Evolutionary conservation across 2,888 invertebrate genomes (phyloP).

Genomic region (Diarsia dahlii): DNA sequence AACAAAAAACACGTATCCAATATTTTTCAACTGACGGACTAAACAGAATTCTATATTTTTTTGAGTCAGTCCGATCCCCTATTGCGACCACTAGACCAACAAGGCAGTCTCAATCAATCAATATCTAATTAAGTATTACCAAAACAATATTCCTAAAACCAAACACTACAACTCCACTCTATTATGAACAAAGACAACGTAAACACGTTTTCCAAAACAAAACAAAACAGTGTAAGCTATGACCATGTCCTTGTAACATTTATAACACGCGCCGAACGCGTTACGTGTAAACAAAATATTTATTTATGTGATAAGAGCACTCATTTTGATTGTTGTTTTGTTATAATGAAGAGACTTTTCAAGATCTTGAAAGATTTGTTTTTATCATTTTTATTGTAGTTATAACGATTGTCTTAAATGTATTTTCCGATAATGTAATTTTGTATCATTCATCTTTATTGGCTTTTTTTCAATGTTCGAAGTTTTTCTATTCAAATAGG

Average conservation of each 20-base stretch:
- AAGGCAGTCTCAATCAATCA: too few species aligned
- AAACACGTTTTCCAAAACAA: conserved; percentile 46
- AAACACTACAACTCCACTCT: conserved; percentile 8
- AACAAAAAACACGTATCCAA: too few species aligned
- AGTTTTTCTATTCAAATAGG: too few species aligned
- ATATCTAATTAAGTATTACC: background rate
- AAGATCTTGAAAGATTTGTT: background rate
- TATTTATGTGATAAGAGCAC: conserved; percentile 24
- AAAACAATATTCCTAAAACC: conserved; percentile 8
- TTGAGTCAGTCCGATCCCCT: too few species aligned
- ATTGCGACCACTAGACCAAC: too few species aligned
- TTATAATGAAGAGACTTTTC: background rate
- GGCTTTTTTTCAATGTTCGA: background rate
- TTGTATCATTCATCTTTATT: background rate
- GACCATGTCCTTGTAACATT: conserved; percentile 51
- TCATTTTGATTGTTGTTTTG: conserved; percentile 23
- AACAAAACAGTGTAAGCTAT: conserved; percentile 35
- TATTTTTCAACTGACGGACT: too few species aligned
- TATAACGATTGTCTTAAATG: background rate
- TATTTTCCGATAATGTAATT: background rate
- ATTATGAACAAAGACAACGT: conserved; percentile 23
- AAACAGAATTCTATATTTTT: too few species aligned
- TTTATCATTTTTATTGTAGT: background rate
- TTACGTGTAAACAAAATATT: conserved; percentile 28
- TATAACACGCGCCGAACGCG: conserved; percentile 17